Conservation (phyloP, 2,888 invertebrate species). For the Timandra comae region DNA sequence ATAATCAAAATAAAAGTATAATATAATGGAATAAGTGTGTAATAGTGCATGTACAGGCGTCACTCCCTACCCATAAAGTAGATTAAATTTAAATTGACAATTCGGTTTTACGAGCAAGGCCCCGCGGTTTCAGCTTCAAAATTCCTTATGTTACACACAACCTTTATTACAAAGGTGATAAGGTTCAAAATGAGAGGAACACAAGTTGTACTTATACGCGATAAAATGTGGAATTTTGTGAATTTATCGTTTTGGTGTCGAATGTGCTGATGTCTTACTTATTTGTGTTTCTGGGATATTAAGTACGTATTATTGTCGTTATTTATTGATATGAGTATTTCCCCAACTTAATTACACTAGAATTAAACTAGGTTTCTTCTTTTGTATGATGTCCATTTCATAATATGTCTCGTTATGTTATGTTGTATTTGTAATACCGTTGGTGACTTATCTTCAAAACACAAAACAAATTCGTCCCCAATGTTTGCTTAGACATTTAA, state of each 20-base stretch:
- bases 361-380: too few species aligned
- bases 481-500: too few species aligned
- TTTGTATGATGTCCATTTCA: too few species aligned
- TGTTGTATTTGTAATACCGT: too few species aligned
- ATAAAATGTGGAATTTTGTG: slow-evolving; percentile 29
- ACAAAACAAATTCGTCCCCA: too few species aligned
- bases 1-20: slow-evolving; percentile 36
- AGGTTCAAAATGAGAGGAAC: slow-evolving; percentile 8
- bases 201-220: slow-evolving; percentile 10
- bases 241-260: slow-evolving; percentile 27
- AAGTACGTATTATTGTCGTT: too few species aligned
- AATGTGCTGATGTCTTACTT: slow-evolving; percentile 8
- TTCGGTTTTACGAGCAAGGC: slow-evolving; percentile 58
- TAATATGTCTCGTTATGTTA: too few species aligned
- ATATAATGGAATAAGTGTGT: slow-evolving; percentile 37
- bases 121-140: slow-evolving; percentile 25
- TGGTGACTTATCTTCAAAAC: too few species aligned
- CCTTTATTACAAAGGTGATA: slow-evolving; percentile 4
- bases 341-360: too few species aligned
- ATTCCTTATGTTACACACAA: slow-evolving; percentile 16
- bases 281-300: slow-evolving; percentile 1
- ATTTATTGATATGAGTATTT: too few species aligned
- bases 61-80: slow-evolving; percentile 53
- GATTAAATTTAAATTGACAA: slow-evolving; percentile 73
- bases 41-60: slow-evolving; percentile 49